Evolutionary conservation across 1,140 invertebrate genomes (phyloP).

Genomic region (Laodelphax striatellus): DNA sequence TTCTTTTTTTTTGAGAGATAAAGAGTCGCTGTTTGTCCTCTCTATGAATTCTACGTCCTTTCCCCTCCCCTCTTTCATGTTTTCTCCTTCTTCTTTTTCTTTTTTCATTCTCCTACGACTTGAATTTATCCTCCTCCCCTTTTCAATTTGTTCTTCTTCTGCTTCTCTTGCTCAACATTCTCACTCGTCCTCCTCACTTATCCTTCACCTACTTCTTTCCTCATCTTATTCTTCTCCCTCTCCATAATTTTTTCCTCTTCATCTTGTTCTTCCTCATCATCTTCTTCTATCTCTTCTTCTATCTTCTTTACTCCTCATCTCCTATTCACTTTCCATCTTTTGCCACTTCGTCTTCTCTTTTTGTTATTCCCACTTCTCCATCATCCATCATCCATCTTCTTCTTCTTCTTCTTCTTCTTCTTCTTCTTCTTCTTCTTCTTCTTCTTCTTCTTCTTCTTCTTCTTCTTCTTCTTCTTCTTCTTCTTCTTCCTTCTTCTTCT

Average conservation of each 20-base stretch:
- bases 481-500: not conserved
- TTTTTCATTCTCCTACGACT: too few species aligned
- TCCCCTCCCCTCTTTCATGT: too few species aligned
- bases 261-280: conserved; percentile 1
- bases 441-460: conserved; percentile 2
- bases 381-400: too few species aligned
- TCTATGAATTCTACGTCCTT: too few species aligned
- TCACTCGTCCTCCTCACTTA: not conserved
- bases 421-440: too few species aligned
- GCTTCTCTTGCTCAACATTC: not conserved
- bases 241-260: conserved; percentile 5
- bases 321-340: not conserved
- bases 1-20: too few species aligned
- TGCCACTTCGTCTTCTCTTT: not conserved
- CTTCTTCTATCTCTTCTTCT: not conserved
- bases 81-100: too few species aligned
- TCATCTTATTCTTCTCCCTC: conserved; percentile 5
- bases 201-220: not conserved
- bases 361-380: too few species aligned
- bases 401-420: too few species aligned
- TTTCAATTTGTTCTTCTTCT: not conserved
- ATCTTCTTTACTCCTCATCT: not conserved
- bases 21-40: too few species aligned
- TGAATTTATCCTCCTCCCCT: not conserved
- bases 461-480: not conserved